Conservation (phyloP, 2,113 vertebrate species). For the Smithornis capensis region DNA sequence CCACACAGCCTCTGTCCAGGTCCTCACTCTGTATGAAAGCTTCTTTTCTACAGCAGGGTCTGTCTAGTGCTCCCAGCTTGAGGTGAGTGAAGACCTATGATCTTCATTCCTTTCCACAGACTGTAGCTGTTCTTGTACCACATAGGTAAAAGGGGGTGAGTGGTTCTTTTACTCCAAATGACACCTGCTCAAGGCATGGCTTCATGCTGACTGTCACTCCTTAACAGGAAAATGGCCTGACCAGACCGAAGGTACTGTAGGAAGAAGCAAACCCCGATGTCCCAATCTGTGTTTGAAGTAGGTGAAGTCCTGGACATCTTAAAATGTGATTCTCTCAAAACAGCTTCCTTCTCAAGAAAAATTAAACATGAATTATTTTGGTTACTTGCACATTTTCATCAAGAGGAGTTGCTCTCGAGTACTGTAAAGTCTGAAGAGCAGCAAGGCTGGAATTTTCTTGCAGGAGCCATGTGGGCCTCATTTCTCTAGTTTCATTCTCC, state of each 20-base stretch:
- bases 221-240: background rate
- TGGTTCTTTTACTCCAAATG: background rate
- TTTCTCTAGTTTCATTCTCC: background rate
- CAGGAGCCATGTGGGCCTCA: accelerated
- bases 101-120: background rate
- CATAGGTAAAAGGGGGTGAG: background rate
- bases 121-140: background rate
- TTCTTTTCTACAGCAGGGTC: background rate
- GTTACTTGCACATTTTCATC: background rate
- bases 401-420: background rate
- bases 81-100: background rate
- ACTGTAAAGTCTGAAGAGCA: background rate
- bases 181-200: background rate
- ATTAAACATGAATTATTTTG: background rate
- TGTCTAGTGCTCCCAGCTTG: background rate
- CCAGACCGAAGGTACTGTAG: background rate
- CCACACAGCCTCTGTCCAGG: background rate
- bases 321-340: background rate
- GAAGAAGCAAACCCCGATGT: background rate
- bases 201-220: accelerated
- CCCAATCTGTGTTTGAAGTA: background rate
- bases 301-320: background rate
- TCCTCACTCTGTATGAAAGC: accelerated
- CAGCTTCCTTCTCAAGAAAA: background rate
- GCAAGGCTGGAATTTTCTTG: background rate